Percentiles rank a stretch among this genome's conserved stretches.
These are phyloP conservation scores for Helostoma temminkii DNA, from an alignment of 2,797 vertebrate species.

Conservation along the genomic window DNA sequence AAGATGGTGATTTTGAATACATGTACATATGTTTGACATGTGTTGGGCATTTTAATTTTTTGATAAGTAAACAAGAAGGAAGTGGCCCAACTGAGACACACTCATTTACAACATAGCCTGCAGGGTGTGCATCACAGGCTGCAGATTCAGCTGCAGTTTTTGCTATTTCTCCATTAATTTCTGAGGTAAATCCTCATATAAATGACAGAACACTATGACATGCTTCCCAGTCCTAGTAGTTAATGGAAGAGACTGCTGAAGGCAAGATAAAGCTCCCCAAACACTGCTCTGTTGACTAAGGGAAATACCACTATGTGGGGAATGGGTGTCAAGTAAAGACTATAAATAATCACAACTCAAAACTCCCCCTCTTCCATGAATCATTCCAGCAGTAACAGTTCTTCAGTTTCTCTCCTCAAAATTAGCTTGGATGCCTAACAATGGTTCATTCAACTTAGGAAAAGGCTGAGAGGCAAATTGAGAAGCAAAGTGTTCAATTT, in stretches of 20 bases:
- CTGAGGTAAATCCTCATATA: constrained; percentile 33
- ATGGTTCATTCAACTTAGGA: constrained; percentile 61
- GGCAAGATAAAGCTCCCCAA: constrained; percentile 79
- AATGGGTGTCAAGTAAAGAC: constrained; percentile 79
- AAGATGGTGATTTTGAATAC: not conserved
- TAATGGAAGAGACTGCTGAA: constrained; percentile 72
- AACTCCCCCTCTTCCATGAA: constrained; percentile 66
- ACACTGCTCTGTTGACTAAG: constrained; percentile 81
- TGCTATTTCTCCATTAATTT: constrained; percentile 1
- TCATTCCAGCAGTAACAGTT: constrained; percentile 59
- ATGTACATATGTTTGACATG: not conserved
- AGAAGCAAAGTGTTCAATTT: constrained; percentile 49
- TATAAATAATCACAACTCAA: constrained; percentile 81
- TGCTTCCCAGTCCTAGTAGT: constrained; percentile 51
- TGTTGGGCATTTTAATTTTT: not conserved
- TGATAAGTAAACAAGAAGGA: constrained; percentile 2
- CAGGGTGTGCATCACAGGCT: not conserved
- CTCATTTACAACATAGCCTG: not conserved
- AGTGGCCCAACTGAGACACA: not conserved
- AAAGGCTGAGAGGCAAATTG: constrained; percentile 40
- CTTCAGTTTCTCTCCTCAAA: constrained; percentile 49
- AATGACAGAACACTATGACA: constrained; percentile 53
- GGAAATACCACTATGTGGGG: constrained; percentile 83
- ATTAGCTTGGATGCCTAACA: constrained; percentile 72
- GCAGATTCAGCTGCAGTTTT: constrained; percentile 2